Base-by-base conservation (phyloP, 2,797 vertebrate species). In the Enteromius unitaeniatus region DNA sequence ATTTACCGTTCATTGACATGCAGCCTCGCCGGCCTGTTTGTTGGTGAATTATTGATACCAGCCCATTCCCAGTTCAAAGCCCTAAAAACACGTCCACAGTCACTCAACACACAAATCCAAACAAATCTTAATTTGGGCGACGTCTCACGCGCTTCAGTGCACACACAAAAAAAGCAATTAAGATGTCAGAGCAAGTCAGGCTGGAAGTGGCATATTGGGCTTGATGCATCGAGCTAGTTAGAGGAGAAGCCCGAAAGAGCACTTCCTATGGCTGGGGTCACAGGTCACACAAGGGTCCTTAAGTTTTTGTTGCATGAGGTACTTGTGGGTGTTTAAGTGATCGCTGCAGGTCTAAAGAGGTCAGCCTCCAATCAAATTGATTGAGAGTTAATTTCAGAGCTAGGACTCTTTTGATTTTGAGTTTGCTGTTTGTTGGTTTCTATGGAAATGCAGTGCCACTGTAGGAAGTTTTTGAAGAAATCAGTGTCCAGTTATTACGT, bases 1-100 rank as follows among this genome's bases (percentile, higher is more conserved):
- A 94, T 95, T 95, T 91, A 94, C 93, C 88, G 89, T 86, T 89
- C 92, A 93, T 94, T 93, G 92, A 94, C 92, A 92, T 92, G 91
- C 89, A 89, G 91, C 91, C 91, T 92, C 91, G 92, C 92, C 92
- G 92, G 92, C 92, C 93, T 92, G 93, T 94, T 95, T 91, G 85
- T 88, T 91, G 85, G 49, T 95, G 91, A 94, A 95, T 94, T 88
- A 95, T 94, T 94, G 91, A 95, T 94, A 65, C 2, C 75, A 26
- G 88, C 88, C 83, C 89, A 86, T 89, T 90, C 85, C 86, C 87
- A 87, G 89, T 91, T 87, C 87, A 87, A 88, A 89, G 90, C 87
- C 91, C 93, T 89, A 64, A 85, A 87, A 91, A 92, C 91, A 85
- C 88, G 89, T 90, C 81, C 49, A 14, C 34, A 42, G 34, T 21